A percentile compares a stretch with the other conserved stretches of the same genome.
These are phyloP conservation scores for Urosaurus nigricauda DNA, from an alignment of 2,797 vertebrate species.

Conservation along the genomic window DNA sequence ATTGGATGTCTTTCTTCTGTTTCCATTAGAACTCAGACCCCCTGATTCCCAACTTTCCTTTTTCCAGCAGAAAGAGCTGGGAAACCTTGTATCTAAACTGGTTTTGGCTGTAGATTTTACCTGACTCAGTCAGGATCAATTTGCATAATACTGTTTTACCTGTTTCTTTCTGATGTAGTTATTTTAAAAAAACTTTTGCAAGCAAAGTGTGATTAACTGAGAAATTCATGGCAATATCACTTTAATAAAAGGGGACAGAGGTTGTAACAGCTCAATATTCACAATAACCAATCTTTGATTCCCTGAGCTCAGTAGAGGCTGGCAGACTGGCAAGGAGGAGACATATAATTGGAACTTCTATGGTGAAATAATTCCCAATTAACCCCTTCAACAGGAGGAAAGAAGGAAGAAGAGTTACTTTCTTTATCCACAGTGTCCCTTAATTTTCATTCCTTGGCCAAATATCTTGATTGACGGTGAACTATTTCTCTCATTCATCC, in stretches of 20 bases:
- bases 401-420: slow-evolving; percentile 41
- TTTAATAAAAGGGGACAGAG: slow-evolving; percentile 94
- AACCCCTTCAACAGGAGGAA: slow-evolving; percentile 81
- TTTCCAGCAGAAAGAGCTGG: neutral
- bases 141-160: slow-evolving; percentile 77
- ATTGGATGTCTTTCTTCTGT: neutral
- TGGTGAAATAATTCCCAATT: slow-evolving; percentile 91
- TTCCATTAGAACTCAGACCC: neutral
- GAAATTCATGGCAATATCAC: slow-evolving; percentile 83
- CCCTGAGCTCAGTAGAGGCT: slow-evolving; percentile 91
- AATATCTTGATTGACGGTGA: slow-evolving; percentile 3
- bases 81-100: neutral
- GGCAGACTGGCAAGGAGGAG: slow-evolving; percentile 84
- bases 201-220: slow-evolving; percentile 87
- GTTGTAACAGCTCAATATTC: slow-evolving; percentile 96
- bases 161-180: slow-evolving; percentile 81
- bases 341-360: slow-evolving; percentile 91
- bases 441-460: neutral
- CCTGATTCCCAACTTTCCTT: neutral
- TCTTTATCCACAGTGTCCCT: slow-evolving; percentile 3
- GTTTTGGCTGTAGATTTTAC: slow-evolving; percentile 25
- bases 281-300: slow-evolving; percentile 93
- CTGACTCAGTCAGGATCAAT: slow-evolving; percentile 66
- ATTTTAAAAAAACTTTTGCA: slow-evolving; percentile 81
- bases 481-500: neutral